Percentiles rank a stretch among this genome's conserved stretches.
Evolutionary conservation across 1,140 invertebrate genomes (phyloP).

Genomic region (Limonius californicus): DNA sequence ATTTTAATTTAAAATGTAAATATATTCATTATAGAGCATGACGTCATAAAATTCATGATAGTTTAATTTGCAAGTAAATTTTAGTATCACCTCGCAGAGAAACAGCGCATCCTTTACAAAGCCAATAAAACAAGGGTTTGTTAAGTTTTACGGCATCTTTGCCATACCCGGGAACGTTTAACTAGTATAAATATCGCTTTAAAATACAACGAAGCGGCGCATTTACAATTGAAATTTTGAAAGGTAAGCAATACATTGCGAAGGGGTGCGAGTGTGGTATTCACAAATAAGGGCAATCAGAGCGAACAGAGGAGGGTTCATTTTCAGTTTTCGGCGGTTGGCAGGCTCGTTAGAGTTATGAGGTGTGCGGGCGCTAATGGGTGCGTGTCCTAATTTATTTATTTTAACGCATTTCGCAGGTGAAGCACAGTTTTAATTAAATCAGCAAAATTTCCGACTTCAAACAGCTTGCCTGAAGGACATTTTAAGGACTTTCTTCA

Average conservation of each 20-base stretch:
- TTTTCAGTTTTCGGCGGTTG: constrained; percentile 20
- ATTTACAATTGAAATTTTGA: neutral
- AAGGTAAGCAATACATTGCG: neutral
- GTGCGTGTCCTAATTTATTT: constrained; percentile 1
- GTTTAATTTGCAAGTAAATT: no score
- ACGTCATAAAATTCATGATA: no score
- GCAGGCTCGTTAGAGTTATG: constrained; percentile 20
- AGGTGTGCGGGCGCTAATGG: constrained; percentile 3
- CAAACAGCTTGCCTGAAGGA: no score
- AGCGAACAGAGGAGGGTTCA: neutral
- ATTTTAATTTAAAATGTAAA: no score
- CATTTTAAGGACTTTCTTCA: no score
- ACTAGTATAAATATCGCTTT: neutral
- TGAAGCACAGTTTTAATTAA: constrained; percentile 1
- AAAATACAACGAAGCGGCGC: neutral
- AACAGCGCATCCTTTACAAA: no score
- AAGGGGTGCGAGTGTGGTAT: constrained; percentile 15
- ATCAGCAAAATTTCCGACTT: no score
- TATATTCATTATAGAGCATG: no score
- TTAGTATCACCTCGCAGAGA: no score
- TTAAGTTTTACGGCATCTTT: neutral
- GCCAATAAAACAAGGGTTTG: neutral
- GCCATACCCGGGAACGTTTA: neutral
- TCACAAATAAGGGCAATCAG: constrained; percentile 25
- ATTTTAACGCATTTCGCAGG: neutral